phyloP scores from a whole-genome alignment of 2,888 invertebrate species.

The Ptychoptera contaminata region DNA sequence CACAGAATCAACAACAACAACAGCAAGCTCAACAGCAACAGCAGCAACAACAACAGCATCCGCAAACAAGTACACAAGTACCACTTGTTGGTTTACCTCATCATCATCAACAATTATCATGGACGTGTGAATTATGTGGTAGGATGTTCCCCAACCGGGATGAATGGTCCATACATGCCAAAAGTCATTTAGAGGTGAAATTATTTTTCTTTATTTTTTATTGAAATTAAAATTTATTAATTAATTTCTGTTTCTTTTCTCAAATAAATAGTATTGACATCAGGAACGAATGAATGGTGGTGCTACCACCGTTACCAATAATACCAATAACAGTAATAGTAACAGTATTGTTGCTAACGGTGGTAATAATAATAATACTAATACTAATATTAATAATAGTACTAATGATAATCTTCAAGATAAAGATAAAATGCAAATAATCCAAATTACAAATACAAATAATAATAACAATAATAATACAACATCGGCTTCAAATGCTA shows the following conservation, averaged over 20 bases:
- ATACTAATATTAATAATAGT: not conserved
- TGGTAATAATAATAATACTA: slow-evolving; percentile 17
- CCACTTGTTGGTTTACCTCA: slow-evolving; percentile 25
- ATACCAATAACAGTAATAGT: not conserved
- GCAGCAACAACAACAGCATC: slow-evolving; percentile 39
- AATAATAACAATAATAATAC: slow-evolving; percentile 9
- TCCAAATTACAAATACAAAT: too few relatives aligned
- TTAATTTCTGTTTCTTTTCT: not conserved
- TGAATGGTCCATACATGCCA: slow-evolving; percentile 62
- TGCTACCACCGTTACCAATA: not conserved
- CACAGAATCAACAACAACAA: slow-evolving; percentile 30
- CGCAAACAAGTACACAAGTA: slow-evolving; percentile 34
- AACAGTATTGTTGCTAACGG: not conserved
- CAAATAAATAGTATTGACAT: slow-evolving; percentile 27
- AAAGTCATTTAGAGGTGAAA: slow-evolving; percentile 46
- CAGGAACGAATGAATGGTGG: slow-evolving; percentile 23
- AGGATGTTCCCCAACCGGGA: slow-evolving; percentile 54
- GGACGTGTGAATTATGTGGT: slow-evolving; percentile 62
- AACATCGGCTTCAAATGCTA: slow-evolving; percentile 12
- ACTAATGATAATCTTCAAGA: slow-evolving; percentile 1
- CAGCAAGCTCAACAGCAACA: slow-evolving; percentile 39
- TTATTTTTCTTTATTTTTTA: not conserved
- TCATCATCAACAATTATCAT: slow-evolving; percentile 36
- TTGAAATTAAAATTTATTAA: not conserved
- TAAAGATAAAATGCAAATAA: slow-evolving; percentile 25